phyloP scores from a whole-genome alignment of 2,113 vertebrate species.

The Tachysurus vachellii region DNA sequence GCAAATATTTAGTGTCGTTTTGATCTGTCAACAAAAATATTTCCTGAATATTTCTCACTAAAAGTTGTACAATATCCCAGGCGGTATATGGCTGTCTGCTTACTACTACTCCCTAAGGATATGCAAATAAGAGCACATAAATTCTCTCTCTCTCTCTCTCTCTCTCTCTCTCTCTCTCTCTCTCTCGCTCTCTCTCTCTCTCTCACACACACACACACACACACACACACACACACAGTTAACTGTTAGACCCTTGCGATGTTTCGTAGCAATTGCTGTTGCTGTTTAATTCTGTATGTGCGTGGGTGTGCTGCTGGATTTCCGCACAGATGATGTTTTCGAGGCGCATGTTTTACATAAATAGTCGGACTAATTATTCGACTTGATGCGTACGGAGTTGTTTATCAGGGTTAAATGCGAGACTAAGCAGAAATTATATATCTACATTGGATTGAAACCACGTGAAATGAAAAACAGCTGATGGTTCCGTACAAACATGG shows the following conservation, averaged over 20 bases:
- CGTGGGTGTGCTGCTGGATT: not conserved
- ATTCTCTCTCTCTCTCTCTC: not conserved
- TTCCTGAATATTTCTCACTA: not conserved
- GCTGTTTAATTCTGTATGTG: not conserved
- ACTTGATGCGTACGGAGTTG: constrained; percentile 8
- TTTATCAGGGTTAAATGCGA: constrained; percentile 46
- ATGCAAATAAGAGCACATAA: not conserved
- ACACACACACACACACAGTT: not conserved
- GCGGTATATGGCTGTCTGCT: not conserved
- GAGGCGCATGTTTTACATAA: constrained; percentile 30
- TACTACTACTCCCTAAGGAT: not conserved
- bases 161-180: not conserved
- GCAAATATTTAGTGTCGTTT: not conserved
- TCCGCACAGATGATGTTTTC: constrained; percentile 13
- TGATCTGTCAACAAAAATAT: not conserved
- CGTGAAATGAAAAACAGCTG: constrained; percentile 1
- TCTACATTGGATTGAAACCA: constrained; percentile 15
- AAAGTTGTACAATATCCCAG: not conserved
- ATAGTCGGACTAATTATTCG: constrained; percentile 47
- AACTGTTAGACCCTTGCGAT: not conserved
- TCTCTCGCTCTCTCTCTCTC: not conserved
- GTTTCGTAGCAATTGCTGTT: not conserved
- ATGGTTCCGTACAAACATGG: not conserved
- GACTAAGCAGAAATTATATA: constrained; percentile 45
- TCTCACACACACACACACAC: not conserved